phyloP scores from a whole-genome alignment of 2,888 invertebrate species.

The Philhelius pedissequus region DNA sequence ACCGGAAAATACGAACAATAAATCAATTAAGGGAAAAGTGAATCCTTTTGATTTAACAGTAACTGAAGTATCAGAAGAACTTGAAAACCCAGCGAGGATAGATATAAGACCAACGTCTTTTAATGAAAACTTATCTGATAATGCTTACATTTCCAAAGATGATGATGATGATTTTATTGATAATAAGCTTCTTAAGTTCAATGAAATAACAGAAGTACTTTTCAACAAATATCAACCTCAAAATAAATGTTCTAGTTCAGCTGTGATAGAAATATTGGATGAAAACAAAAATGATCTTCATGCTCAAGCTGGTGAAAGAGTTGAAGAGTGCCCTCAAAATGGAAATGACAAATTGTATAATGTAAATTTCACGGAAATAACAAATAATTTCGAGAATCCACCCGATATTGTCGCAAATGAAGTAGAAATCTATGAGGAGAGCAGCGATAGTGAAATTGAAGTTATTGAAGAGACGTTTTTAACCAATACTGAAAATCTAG shows the following conservation, averaged over 20 bases:
- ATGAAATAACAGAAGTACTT: background rate
- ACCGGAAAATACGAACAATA: background rate
- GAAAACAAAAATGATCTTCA: background rate
- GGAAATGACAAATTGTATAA: background rate
- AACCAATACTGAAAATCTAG: background rate
- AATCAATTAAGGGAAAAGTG: background rate
- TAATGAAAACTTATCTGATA: background rate
- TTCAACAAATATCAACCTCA: background rate
- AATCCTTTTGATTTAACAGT: background rate
- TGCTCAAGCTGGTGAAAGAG: background rate
- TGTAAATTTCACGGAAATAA: background rate
- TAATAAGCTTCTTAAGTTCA: background rate
- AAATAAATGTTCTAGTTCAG: background rate
- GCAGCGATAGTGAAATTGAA: background rate
- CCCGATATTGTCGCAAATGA: background rate
- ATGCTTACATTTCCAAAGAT: background rate
- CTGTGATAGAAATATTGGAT: background rate
- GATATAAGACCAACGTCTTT: too few species aligned
- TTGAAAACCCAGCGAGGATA: background rate
- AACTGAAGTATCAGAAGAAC: background rate
- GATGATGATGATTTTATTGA: background rate
- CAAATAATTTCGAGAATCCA: background rate
- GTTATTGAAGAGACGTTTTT: background rate
- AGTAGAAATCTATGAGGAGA: background rate
- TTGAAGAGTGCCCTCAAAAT: background rate